Conservation (phyloP, 2,113 vertebrate species). For the Capreolus pygargus region DNA sequence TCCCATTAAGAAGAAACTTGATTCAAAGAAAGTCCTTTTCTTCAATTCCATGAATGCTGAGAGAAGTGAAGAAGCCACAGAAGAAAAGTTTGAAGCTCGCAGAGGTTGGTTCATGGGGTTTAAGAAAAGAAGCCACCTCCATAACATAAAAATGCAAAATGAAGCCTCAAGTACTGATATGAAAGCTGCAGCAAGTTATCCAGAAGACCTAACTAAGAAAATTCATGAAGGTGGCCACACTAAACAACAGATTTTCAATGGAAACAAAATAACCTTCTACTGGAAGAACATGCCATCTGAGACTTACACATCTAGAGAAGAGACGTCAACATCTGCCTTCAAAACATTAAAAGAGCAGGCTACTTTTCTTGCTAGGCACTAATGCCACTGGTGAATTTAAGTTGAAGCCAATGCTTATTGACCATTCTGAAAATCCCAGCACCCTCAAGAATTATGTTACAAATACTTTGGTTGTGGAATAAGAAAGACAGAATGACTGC, state of each 20-base stretch:
- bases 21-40: background rate
- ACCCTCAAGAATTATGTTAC: background rate
- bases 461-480: background rate
- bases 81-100: background rate
- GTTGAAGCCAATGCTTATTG: background rate
- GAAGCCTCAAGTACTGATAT: background rate
- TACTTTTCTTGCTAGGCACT: background rate
- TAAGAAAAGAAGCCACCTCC: background rate
- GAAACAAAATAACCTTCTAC: background rate
- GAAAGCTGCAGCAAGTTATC: background rate
- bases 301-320: background rate
- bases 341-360: background rate
- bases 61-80: background rate
- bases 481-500: background rate
- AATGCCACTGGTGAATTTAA: background rate
- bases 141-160: background rate
- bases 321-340: background rate
- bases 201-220: background rate
- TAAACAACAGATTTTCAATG: background rate
- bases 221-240: background rate
- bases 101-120: background rate
- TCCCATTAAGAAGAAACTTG: background rate
- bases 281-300: background rate
- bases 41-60: background rate
- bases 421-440: background rate